Evolutionary conservation across 2,113 vertebrate genomes (phyloP).

Genomic region (Nematolebias whitei): DNA sequence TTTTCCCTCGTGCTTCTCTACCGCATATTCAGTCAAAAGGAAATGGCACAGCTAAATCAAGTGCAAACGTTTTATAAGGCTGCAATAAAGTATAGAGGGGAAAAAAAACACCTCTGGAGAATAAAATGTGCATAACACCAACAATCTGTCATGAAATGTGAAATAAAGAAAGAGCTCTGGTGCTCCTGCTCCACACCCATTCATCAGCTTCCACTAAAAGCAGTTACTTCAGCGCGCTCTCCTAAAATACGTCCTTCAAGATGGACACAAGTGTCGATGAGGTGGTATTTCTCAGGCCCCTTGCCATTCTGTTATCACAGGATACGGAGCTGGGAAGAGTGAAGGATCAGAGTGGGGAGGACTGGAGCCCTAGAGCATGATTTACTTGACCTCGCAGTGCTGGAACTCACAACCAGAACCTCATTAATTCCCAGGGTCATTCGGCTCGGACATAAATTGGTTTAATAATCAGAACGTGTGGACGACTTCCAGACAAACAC

Average conservation of each 20-base stretch:
- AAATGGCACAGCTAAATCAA: conserved; percentile 72
- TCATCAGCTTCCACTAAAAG: conserved; percentile 95
- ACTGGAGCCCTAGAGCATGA: conserved; percentile 88
- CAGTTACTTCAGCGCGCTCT: conserved; percentile 84
- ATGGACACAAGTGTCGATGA: conserved; percentile 91
- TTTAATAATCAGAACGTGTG: conserved; percentile 87
- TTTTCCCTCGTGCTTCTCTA: conserved; percentile 65
- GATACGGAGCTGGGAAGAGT: conserved; percentile 85
- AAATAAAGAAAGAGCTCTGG: conserved; percentile 87
- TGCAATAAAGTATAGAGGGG: conserved; percentile 57
- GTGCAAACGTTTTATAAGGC: conserved; percentile 64
- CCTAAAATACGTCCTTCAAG: conserved; percentile 89
- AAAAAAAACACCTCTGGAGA: conserved; percentile 63
- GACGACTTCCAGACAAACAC: conserved; percentile 95
- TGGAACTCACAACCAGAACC: conserved; percentile 90
- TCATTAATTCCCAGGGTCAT: conserved; percentile 99
- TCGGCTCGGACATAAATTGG: conserved; percentile 95
- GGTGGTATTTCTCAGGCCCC: conserved; percentile 91
- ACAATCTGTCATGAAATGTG: conserved; percentile 79
- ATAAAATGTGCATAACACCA: conserved; percentile 77
- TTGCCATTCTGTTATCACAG: conserved; percentile 87
- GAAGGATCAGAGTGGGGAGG: conserved; percentile 76
- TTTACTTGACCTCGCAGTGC: conserved; percentile 95
- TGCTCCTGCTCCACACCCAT: conserved; percentile 87
- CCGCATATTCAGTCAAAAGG: conserved; percentile 63